phyloP scores from a whole-genome alignment of 2,888 invertebrate species.

The Nipponacmea schrenckii region DNA sequence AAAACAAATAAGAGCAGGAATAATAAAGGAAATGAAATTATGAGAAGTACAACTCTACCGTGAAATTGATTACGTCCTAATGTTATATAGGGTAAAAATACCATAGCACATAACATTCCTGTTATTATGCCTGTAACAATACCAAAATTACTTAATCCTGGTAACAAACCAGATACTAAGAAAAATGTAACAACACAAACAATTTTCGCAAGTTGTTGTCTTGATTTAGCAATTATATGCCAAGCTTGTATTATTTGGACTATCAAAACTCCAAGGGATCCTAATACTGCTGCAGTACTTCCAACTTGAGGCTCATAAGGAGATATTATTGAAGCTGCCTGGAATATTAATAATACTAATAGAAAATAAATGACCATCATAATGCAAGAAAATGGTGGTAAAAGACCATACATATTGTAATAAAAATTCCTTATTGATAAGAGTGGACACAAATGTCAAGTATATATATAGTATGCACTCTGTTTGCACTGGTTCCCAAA shows the following conservation, averaged over 20 bases:
- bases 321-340: conserved; percentile 44
- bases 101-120: conserved; percentile 45
- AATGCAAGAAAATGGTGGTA: no score
- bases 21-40: conserved; percentile 30
- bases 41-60: conserved; percentile 34
- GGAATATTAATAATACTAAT: conserved; percentile 20
- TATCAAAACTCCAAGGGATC: conserved; percentile 45
- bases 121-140: conserved; percentile 44
- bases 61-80: conserved; percentile 40
- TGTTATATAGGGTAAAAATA: conserved; percentile 54
- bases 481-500: no score
- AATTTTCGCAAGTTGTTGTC: conserved; percentile 40
- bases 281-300: conserved; percentile 46
- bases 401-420: no score
- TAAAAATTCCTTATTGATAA: no score
- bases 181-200: conserved; percentile 31
- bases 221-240: conserved; percentile 41
- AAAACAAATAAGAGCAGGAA: conserved; percentile 31
- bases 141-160: conserved; percentile 45
- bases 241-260: conserved; percentile 55
- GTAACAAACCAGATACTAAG: conserved; percentile 45
- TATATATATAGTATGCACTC: no score
- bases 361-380: no score
- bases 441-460: no score
- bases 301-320: conserved; percentile 50